Percentiles rank a stretch among this genome's conserved stretches.
Conservation (phyloP, 2,113 vertebrate genomes). For the Microtus ochrogaster region DNA sequence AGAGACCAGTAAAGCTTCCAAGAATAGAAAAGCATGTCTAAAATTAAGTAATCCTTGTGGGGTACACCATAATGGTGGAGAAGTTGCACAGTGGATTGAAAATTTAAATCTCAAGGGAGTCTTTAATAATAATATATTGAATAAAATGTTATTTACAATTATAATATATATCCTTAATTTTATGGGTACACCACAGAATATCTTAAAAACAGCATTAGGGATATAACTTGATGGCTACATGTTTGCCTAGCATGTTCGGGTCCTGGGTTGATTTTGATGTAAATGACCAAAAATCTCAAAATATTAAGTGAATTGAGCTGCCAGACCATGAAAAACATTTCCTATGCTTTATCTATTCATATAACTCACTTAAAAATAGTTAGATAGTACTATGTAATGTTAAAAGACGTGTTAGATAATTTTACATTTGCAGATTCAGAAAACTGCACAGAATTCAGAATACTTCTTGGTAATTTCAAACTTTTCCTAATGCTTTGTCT, state of each 20-base stretch:
- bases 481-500: neutral
- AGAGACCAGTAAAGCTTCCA: slow-evolving; percentile 66
- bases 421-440: slow-evolving; percentile 17
- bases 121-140: slow-evolving; percentile 82
- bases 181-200: slow-evolving; percentile 76
- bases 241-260: neutral
- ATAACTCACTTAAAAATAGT: slow-evolving; percentile 82
- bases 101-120: slow-evolving; percentile 82
- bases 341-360: slow-evolving; percentile 78
- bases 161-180: slow-evolving; percentile 82
- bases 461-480: neutral
- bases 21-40: slow-evolving; percentile 71
- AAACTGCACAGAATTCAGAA: neutral
- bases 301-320: slow-evolving; percentile 78
- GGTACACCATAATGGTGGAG: slow-evolving; percentile 49
- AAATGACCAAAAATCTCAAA: slow-evolving; percentile 58
- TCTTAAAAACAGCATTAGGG: slow-evolving; percentile 64
- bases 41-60: slow-evolving; percentile 71
- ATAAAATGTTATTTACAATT: slow-evolving; percentile 85
- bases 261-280: neutral
- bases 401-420: slow-evolving; percentile 57
- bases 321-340: slow-evolving; percentile 81
- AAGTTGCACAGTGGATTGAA: slow-evolving; percentile 58
- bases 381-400: slow-evolving; percentile 80
- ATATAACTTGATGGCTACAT: neutral